Evolutionary conservation across 2,113 vertebrate species (phyloP), one percentile per base, ranked within the genome.

Genomic region (Rousettus leschenaultii): DNA sequence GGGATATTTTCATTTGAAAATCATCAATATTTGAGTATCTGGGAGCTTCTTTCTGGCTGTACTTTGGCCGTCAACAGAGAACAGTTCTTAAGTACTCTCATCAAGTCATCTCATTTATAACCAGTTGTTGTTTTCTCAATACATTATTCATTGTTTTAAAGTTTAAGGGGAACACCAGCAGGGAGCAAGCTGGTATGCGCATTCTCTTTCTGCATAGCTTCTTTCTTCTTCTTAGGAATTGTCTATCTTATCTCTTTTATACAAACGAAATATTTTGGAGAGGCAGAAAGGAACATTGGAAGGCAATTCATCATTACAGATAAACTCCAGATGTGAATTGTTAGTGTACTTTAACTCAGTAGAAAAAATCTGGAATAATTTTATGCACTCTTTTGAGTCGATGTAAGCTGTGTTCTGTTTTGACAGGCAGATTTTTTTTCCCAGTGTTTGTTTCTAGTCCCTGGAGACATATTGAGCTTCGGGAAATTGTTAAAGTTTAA

Each of bases 211-310:
- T 59, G 28, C 19, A n/a, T 38, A 48, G 77, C 24, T 84, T 83
- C 30, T 38, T 89, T 7, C 22, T 86, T 90, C 84, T 87, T 53
- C 51, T 48, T 61, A 51, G 40, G n/a, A 94, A 85, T 85, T 90
- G 21, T 68, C 43, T 87, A 24, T 90, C 53, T 95, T 93, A 38
- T 70, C 80, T 84, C 65, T 85, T 92, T 92, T 45, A 78, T 33
- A 90, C 33, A 95, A 92, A 68, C 70, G 75, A 96, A 96, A 84
- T 94, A 78, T 80, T 92, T 71, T n/a, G 19, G 86, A 65, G 38
- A 51, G 43, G 16, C n/a, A 16, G 53, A 87, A 87, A 80, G 48
- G 38, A 75, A 75, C 21, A n/a, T 70, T 92, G 84, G 78, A 88
- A 97, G 57, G 48, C 51, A 57, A 92, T 82, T 48, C 38, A 82